Conservation (phyloP, 2,888 invertebrate species). For the Lymantria dispar region DNA sequence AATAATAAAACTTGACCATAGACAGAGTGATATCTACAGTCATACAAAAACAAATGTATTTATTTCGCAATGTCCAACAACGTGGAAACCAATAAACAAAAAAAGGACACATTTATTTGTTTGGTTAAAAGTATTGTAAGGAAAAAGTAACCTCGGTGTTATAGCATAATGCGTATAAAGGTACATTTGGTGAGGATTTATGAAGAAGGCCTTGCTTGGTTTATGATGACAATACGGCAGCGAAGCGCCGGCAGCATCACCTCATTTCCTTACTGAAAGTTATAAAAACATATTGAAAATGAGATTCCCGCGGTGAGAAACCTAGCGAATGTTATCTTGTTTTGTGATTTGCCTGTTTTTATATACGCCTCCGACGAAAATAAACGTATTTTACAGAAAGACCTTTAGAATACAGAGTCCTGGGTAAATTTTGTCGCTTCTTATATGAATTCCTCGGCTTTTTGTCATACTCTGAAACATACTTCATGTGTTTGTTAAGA, state of each 20-base stretch:
- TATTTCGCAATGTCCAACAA: conserved; percentile 2
- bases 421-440: conserved; percentile 31
- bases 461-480: conserved; percentile 20
- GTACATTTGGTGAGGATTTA: conserved; percentile 78
- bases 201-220: conserved; percentile 75
- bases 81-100: conserved; percentile 41
- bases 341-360: conserved; percentile 78
- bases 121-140: conserved; percentile 64
- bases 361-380: conserved; percentile 59
- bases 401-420: conserved; percentile 42
- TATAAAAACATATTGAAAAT: conserved; percentile 83
- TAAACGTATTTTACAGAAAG: conserved; percentile 64
- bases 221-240: conserved; percentile 78
- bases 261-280: conserved; percentile 81
- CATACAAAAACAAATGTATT: not conserved
- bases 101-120: conserved; percentile 59
- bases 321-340: conserved; percentile 79
- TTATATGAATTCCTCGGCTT: conserved; percentile 18
- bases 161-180: conserved; percentile 79
- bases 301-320: conserved; percentile 74
- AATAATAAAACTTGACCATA: no score
- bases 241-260: conserved; percentile 69
- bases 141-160: conserved; percentile 63
- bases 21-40: no score
- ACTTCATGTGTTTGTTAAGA: conserved; percentile 25